A percentile compares a stretch with the other conserved stretches of the same genome.
Conservation (phyloP, 2,888 invertebrate species). For the Oeneis ivallda region DNA sequence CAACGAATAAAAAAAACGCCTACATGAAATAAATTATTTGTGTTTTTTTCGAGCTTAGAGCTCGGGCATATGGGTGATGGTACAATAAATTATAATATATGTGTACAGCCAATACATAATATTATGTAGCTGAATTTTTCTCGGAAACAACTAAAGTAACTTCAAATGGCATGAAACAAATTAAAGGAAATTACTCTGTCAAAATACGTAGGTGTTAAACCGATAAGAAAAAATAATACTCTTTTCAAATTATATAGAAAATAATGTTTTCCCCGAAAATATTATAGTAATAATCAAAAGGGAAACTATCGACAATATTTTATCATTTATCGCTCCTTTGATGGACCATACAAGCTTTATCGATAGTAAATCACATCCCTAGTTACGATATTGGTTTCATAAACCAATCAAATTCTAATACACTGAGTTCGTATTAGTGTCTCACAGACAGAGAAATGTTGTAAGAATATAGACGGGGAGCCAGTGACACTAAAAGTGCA, state of each 20-base stretch:
- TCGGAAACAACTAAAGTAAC: neutral
- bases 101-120: too few species aligned
- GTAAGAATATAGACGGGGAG: neutral
- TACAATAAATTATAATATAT: too few species aligned
- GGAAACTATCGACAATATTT: slow-evolving; percentile 30
- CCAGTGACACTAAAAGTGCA: too few species aligned
- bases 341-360: slow-evolving; percentile 40
- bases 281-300: slow-evolving; percentile 27
- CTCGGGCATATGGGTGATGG: too few species aligned
- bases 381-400: slow-evolving; percentile 41
- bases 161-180: neutral
- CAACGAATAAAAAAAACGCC: too few species aligned
- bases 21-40: too few species aligned
- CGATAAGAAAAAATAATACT: slow-evolving; percentile 15
- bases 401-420: slow-evolving; percentile 41
- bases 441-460: slow-evolving; percentile 20
- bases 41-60: too few species aligned
- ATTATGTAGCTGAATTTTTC: too few species aligned
- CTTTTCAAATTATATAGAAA: slow-evolving; percentile 31
- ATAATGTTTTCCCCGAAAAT: slow-evolving; percentile 21
- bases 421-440: slow-evolving; percentile 34
- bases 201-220: neutral
- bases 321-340: slow-evolving; percentile 34
- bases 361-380: slow-evolving; percentile 40
- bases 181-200: neutral